Conservation (phyloP, 2,113 vertebrate genomes). For the Oreotragus oreotragus region DNA sequence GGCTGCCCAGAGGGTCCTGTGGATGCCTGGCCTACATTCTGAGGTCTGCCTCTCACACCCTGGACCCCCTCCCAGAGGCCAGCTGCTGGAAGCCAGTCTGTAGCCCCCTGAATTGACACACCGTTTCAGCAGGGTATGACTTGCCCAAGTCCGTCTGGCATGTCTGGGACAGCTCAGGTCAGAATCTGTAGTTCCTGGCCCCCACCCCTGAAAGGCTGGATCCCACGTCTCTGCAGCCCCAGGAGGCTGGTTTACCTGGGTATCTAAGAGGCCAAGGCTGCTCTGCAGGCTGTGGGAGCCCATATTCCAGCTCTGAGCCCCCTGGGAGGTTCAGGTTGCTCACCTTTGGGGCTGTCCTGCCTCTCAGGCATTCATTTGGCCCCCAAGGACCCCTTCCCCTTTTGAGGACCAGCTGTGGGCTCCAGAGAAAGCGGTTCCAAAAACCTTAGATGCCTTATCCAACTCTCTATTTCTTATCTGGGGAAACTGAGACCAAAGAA, state of each 20-base stretch:
- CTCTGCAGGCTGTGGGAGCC: background rate
- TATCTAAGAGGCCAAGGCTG: background rate
- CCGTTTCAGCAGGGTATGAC: background rate
- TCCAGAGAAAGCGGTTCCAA: background rate
- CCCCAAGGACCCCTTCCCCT: accelerated
- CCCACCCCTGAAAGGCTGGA: no score
- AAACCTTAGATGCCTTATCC: background rate
- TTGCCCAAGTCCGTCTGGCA: background rate
- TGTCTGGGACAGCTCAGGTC: background rate
- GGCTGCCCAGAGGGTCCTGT: background rate
- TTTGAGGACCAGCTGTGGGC: background rate
- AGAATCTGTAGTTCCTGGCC: background rate
- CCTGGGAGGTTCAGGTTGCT: background rate
- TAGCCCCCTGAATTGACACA: background rate
- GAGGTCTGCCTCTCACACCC: background rate
- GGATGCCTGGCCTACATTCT: slow-evolving; percentile 31
- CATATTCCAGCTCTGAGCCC: background rate
- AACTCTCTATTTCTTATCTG: background rate
- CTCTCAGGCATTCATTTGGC: background rate
- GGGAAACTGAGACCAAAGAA: background rate
- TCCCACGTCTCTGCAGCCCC: background rate
- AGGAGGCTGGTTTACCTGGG: background rate
- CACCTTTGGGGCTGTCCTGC: background rate
- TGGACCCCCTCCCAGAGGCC: background rate
- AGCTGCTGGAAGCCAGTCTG: background rate